Conservation (phyloP, 2,797 vertebrate species). For the Halcyon badia region DNA sequence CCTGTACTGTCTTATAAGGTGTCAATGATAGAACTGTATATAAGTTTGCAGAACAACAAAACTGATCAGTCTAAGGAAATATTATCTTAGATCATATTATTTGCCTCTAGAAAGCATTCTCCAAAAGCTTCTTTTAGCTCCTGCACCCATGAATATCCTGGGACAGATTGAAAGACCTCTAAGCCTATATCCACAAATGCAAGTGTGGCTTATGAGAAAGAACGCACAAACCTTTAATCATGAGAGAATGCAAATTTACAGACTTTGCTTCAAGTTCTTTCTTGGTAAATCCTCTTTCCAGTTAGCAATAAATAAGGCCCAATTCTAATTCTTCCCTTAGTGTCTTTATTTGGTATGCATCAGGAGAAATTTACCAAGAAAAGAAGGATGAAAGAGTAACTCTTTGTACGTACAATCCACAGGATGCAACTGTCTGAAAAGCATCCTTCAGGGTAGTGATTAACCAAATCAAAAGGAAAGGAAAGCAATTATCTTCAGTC, state of each 20-base stretch:
- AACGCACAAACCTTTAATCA: not conserved
- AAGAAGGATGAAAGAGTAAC: not conserved
- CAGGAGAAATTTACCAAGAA: not conserved
- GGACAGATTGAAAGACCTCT: not conserved
- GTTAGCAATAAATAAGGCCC: not conserved
- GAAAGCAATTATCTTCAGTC: not conserved
- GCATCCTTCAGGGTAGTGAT: not conserved
- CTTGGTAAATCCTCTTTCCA: not conserved
- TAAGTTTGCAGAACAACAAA: not conserved
- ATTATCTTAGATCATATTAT: not conserved
- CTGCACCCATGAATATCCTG: not conserved
- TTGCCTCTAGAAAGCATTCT: not conserved
- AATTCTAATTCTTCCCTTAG: not conserved
- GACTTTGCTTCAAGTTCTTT: not conserved
- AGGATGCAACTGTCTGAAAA: not conserved
- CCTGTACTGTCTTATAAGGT: not conserved
- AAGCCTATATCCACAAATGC: not conserved
- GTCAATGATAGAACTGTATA: not conserved
- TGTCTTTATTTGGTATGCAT: conserved; percentile 12
- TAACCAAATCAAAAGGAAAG: not conserved
- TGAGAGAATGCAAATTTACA: not conserved
- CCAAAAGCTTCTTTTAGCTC: not conserved
- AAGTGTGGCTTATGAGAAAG: not conserved
- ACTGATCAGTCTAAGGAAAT: not conserved
- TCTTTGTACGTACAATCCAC: not conserved